Conservation (phyloP, 2,797 vertebrate genomes). For the Dicrostonyx torquatus region DNA sequence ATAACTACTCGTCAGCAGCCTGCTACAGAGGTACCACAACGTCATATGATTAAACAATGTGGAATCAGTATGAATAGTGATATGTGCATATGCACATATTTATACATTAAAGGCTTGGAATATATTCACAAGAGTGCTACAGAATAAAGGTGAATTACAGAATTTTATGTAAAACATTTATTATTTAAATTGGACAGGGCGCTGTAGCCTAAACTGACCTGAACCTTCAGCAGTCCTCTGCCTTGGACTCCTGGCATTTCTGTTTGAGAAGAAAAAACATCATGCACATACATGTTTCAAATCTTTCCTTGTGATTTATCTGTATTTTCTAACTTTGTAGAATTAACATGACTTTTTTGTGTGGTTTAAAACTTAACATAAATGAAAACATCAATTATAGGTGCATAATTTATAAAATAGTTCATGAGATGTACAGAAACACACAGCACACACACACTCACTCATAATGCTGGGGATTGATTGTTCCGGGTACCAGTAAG, state of each 20-base stretch:
- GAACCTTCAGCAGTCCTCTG: neutral
- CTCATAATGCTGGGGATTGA: no score
- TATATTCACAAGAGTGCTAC: neutral
- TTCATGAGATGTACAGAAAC: neutral
- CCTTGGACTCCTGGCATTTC: neutral
- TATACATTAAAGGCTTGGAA: neutral
- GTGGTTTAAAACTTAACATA: conserved; percentile 9
- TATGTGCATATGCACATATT: neutral
- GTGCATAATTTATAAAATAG: neutral
- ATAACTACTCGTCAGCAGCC: neutral
- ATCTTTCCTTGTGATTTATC: neutral
- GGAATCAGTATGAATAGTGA: neutral
- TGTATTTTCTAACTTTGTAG: neutral
- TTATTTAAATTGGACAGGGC: neutral
- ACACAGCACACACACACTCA: neutral
- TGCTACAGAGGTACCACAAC: neutral
- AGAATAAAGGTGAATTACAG: neutral
- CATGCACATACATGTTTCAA: neutral
- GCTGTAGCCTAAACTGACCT: neutral
- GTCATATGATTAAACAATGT: neutral
- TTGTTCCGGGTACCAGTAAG: neutral
- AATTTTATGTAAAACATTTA: neutral
- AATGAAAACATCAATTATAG: neutral
- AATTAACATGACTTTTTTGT: neutral
- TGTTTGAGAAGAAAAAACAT: neutral